Conservation (phyloP, 2,797 vertebrate species). For the Buphagus erythrorhynchus region DNA sequence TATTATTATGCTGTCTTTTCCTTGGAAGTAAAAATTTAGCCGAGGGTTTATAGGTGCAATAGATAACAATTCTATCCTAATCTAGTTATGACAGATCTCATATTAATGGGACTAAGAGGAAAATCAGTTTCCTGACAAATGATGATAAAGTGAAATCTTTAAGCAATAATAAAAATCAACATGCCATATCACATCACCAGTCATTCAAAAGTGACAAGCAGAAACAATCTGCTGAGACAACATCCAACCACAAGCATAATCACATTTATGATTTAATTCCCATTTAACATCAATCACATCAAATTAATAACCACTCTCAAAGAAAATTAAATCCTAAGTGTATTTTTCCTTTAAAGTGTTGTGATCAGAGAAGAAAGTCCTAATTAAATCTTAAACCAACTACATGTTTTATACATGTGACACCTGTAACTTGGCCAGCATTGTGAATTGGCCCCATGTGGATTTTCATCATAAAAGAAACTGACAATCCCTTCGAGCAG, state of each 20-base stretch:
- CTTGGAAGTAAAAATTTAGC: neutral
- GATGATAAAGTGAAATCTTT: slow-evolving; percentile 81
- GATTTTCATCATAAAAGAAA: slow-evolving; percentile 33
- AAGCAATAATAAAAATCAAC: slow-evolving; percentile 76
- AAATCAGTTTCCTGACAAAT: slow-evolving; percentile 73
- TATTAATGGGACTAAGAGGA: slow-evolving; percentile 65
- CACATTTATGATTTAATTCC: slow-evolving; percentile 79
- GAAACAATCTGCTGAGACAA: slow-evolving; percentile 69
- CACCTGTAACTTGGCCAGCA: slow-evolving; percentile 43
- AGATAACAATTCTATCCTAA: slow-evolving; percentile 29
- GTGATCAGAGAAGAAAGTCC: slow-evolving; percentile 49
- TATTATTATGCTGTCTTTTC: neutral
- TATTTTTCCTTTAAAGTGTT: slow-evolving; percentile 63
- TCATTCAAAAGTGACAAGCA: slow-evolving; percentile 76
- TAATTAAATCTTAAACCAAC: slow-evolving; percentile 74
- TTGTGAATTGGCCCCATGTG: slow-evolving; percentile 42
- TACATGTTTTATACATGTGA: slow-evolving; percentile 32
- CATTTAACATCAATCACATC: slow-evolving; percentile 75
- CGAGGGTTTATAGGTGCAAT: neutral
- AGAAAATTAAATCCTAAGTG: slow-evolving; percentile 69
- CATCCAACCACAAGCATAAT: slow-evolving; percentile 45
- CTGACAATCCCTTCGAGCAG: slow-evolving; percentile 31
- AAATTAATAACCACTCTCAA: slow-evolving; percentile 77
- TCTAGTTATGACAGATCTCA: slow-evolving; percentile 40
- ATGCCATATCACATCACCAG: slow-evolving; percentile 61